A percentile compares a stretch with the other conserved stretches of the same genome.
These are phyloP conservation scores for Pegoplata infirma DNA, from an alignment of 2,888 invertebrate species.

Conservation along the genomic window DNA sequence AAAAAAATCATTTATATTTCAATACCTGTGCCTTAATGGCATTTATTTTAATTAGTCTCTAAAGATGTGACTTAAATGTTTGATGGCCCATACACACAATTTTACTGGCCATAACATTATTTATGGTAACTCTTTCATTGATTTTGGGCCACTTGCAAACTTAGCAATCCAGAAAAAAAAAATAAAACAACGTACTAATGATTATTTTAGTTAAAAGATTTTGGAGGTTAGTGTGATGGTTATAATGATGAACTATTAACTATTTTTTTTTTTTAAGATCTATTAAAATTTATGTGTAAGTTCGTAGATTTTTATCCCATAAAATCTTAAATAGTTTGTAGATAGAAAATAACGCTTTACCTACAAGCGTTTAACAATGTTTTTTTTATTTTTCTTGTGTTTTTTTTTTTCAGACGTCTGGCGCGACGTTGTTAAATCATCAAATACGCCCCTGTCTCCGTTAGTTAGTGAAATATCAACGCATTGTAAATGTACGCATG, in stretches of 20 bases:
- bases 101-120: constrained; percentile 16
- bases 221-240: background rate
- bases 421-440: constrained; percentile 71
- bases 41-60: constrained; percentile 75
- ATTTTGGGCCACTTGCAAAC: background rate
- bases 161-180: too few species aligned
- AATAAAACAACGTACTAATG: background rate
- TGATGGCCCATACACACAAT: constrained; percentile 37
- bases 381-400: constrained; percentile 2
- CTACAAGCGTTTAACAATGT: constrained; percentile 46
- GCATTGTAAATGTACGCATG: constrained; percentile 42
- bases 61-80: constrained; percentile 68
- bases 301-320: constrained; percentile 35
- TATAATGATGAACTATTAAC: constrained; percentile 31
- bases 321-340: constrained; percentile 41
- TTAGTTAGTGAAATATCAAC: constrained; percentile 55
- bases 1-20: constrained; percentile 37
- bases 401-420: constrained; percentile 64
- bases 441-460: constrained; percentile 75
- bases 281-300: constrained; percentile 37
- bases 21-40: constrained; percentile 59
- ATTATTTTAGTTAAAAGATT: background rate
- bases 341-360: constrained; percentile 31
- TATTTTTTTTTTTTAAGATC: constrained; percentile 32
- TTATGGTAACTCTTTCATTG: constrained; percentile 22